Conservation (phyloP, 2,888 invertebrate species). For the Troglohyphantes excavatus region DNA sequence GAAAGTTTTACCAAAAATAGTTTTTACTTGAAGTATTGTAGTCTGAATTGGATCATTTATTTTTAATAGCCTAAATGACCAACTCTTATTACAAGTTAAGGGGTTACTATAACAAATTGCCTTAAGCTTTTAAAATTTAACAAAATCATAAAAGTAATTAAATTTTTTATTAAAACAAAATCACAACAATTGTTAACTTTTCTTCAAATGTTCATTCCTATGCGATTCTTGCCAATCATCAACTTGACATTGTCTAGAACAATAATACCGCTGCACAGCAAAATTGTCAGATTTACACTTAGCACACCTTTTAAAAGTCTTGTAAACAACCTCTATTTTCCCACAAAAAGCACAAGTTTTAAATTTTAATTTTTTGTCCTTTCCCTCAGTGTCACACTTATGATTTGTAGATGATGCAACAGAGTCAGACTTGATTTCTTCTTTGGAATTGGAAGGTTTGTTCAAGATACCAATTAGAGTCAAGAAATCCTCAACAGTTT, state of each 20-base stretch:
- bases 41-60: not conserved
- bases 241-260: constrained; percentile 55
- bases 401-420: not conserved
- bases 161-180: not conserved
- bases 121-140: not conserved
- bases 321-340: constrained; percentile 24
- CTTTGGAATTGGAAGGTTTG: not conserved
- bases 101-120: not conserved
- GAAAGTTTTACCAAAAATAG: not conserved
- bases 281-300: constrained; percentile 66
- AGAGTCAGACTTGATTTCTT: not conserved
- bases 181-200: constrained; percentile 7
- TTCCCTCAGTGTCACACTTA: not conserved
- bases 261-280: constrained; percentile 60
- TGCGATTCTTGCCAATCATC: constrained; percentile 69
- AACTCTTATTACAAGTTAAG: not conserved
- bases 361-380: constrained; percentile 29
- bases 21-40: not conserved
- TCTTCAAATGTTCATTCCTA: constrained; percentile 55
- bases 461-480: constrained; percentile 21
- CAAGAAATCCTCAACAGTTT: constrained; percentile 28
- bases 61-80: not conserved
- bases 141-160: not conserved
- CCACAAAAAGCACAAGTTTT: constrained; percentile 51
- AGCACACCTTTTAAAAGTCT: constrained; percentile 62